Evolutionary conservation across 30 jellyfish, hydroid and myxozoan genomes (phyloP).

Genomic region (Hydra vulgaris): DNA sequence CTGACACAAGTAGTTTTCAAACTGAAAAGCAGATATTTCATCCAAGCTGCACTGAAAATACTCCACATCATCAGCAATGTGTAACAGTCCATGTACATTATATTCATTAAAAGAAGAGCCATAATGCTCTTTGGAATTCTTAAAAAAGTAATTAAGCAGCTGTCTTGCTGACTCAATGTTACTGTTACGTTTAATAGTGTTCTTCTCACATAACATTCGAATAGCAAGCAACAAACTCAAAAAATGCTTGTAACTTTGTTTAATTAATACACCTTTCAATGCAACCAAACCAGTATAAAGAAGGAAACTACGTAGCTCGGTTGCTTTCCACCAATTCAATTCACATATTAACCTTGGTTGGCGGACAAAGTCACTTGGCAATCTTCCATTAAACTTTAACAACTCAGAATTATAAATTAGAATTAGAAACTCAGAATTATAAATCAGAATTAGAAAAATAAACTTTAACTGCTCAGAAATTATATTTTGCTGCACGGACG

Average conservation of each 20-base stretch:
- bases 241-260: slow-evolving; percentile 17
- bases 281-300: slow-evolving; percentile 38
- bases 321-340: slow-evolving; percentile 46
- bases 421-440: too few species aligned
- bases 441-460: too few species aligned
- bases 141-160: slow-evolving; percentile 27
- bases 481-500: slow-evolving; percentile 14
- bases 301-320: slow-evolving; percentile 38
- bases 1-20: slow-evolving; percentile 18
- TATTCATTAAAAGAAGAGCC: slow-evolving; percentile 26
- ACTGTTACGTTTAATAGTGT: slow-evolving; percentile 2
- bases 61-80: slow-evolving; percentile 30
- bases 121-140: slow-evolving; percentile 14
- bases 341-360: slow-evolving; percentile 41
- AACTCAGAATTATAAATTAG: too few species aligned
- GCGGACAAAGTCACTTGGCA: slow-evolving; percentile 34
- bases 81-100: slow-evolving; percentile 36
- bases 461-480: slow-evolving; percentile 25
- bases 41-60: slow-evolving; percentile 19
- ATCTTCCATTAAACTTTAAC: slow-evolving; percentile 12
- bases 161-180: slow-evolving; percentile 30
- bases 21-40: slow-evolving; percentile 16
- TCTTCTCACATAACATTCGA: slow-evolving; percentile 24
- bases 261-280: slow-evolving; percentile 18
- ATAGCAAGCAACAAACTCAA: slow-evolving; percentile 21